These are phyloP conservation scores for Shinisaurus crocodilurus DNA, from an alignment of 2,113 vertebrate species.

Conservation along the genomic window DNA sequence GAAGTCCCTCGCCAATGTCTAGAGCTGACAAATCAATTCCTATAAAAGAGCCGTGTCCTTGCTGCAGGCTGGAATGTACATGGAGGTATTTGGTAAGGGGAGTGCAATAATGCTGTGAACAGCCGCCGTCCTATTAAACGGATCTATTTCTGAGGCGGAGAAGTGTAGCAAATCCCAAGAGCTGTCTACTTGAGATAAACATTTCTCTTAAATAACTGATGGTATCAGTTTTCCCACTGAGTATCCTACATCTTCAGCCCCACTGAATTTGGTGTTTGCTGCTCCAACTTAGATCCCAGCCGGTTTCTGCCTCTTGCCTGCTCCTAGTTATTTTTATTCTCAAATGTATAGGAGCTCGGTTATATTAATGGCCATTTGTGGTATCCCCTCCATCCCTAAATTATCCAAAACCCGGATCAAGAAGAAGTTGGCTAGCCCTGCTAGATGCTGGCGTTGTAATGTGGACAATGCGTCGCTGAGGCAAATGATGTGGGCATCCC, in stretches of 20 bases:
- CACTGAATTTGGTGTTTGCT: background rate
- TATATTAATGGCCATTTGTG: background rate
- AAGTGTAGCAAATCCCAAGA: constrained; percentile 25
- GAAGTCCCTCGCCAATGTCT: background rate
- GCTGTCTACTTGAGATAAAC: constrained; percentile 12
- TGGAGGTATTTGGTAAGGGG: constrained; percentile 14
- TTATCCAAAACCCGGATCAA: background rate
- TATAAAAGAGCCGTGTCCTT: background rate
- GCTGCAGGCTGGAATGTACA: constrained; percentile 16
- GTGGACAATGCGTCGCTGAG: too few relatives aligned
- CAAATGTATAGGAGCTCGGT: background rate
- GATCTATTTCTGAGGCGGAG: constrained; percentile 41
- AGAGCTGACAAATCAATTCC: constrained; percentile 27
- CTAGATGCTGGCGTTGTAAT: too few relatives aligned
- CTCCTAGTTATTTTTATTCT: background rate
- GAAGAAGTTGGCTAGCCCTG: too few relatives aligned
- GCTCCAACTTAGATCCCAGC: background rate
- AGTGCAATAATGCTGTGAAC: background rate
- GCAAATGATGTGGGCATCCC: too few relatives aligned
- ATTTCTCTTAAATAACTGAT: constrained; percentile 22
- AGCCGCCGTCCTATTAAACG: constrained; percentile 34
- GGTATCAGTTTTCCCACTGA: constrained; percentile 7
- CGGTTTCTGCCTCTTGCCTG: background rate
- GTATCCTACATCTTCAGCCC: background rate
- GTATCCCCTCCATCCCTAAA: background rate